Conservation (phyloP, 2,113 vertebrate species). For the Corydoras maculifer region DNA sequence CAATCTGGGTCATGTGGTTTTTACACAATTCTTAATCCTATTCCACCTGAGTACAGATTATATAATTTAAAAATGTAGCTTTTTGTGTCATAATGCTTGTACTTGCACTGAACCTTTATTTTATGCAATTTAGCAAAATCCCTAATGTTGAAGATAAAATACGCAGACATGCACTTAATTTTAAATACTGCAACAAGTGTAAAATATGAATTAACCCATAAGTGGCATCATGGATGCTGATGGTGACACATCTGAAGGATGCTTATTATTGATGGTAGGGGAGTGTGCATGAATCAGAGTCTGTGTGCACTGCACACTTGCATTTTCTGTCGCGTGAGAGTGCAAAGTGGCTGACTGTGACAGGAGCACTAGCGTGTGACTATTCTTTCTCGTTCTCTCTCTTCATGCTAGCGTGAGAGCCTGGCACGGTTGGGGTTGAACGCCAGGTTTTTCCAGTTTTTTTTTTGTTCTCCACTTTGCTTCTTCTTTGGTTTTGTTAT, state of each 20-base stretch:
- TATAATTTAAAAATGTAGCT: too few relatives aligned
- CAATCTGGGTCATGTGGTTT: too few relatives aligned
- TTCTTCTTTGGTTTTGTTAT: slow-evolving; percentile 52
- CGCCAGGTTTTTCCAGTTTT: slow-evolving; percentile 72
- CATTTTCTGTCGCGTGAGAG: slow-evolving; percentile 57
- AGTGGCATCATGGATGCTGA: too few relatives aligned
- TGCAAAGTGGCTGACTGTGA: slow-evolving; percentile 52
- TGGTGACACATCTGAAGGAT: neutral
- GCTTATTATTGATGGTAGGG: slow-evolving; percentile 7
- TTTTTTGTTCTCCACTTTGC: slow-evolving; percentile 50
- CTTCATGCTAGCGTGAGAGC: slow-evolving; percentile 69
- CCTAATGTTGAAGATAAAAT: too few relatives aligned
- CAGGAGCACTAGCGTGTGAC: slow-evolving; percentile 66
- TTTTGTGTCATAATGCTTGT: too few relatives aligned
- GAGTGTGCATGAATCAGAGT: slow-evolving; percentile 33
- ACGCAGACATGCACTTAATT: too few relatives aligned
- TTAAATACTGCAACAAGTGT: too few relatives aligned
- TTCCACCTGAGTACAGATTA: too few relatives aligned
- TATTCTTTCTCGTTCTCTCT: slow-evolving; percentile 47
- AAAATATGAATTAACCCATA: too few relatives aligned
- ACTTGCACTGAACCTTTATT: too few relatives aligned
- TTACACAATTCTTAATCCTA: too few relatives aligned
- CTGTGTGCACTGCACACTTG: slow-evolving; percentile 32
- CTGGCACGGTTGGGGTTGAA: slow-evolving; percentile 58
- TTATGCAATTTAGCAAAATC: too few relatives aligned